phyloP scores from a whole-genome alignment of 2,113 vertebrate genomes.

The Heterotilapia buettikoferi region DNA sequence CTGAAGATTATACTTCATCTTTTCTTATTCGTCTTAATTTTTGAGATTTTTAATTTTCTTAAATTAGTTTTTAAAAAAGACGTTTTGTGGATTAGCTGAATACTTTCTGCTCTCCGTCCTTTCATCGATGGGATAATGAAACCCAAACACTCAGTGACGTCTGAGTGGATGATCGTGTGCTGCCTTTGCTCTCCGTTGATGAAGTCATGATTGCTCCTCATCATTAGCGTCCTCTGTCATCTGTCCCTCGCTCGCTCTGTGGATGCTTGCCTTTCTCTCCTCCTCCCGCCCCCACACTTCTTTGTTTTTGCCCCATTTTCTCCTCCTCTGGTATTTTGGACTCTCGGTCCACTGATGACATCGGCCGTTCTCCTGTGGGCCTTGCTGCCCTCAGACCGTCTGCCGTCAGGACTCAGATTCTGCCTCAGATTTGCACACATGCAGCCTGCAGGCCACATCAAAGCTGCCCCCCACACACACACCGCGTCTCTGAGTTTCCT shows the following conservation, averaged over 20 bases:
- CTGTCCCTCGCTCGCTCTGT: not conserved
- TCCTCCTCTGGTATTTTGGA: not conserved
- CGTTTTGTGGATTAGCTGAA: not conserved
- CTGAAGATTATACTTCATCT: not conserved
- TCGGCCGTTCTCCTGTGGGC: not conserved
- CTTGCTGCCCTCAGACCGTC: not conserved
- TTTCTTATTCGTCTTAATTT: not conserved
- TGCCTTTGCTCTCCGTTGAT: not conserved
- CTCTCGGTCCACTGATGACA: not conserved
- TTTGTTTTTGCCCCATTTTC: constrained; percentile 13
- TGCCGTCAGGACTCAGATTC: not conserved
- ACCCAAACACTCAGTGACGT: not conserved
- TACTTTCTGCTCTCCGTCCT: not conserved
- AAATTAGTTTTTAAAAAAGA: not conserved
- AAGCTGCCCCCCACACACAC: not conserved
- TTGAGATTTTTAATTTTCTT: not conserved
- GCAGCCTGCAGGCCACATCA: not conserved
- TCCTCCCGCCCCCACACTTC: not conserved
- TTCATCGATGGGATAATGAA: not conserved
- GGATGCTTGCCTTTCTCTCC: not conserved
- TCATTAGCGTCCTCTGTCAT: not conserved
- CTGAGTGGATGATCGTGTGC: not conserved
- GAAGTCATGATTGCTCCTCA: not conserved
- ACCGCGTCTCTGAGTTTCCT: not conserved
- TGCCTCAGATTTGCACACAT: not conserved